Percentiles rank a stretch among this genome's conserved stretches.
These are phyloP conservation scores for Oryzias sinensis DNA, from an alignment of 2,797 vertebrate species.

Conservation along the genomic window DNA sequence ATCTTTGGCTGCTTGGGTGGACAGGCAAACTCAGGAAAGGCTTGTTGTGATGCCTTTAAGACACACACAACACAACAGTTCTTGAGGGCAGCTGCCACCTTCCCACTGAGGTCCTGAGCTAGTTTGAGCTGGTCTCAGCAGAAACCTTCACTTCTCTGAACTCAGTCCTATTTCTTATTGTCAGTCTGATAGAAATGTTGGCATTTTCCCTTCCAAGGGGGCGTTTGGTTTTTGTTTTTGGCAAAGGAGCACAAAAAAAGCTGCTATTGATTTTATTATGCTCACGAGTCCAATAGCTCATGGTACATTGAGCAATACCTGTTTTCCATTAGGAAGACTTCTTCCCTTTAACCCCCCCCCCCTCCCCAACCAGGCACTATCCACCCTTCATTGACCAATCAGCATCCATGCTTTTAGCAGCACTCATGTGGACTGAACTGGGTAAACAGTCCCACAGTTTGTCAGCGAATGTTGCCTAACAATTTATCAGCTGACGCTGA, in stretches of 20 bases:
- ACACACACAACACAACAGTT: slow-evolving; percentile 20
- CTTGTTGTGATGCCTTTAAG: slow-evolving; percentile 36
- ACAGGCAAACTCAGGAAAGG: slow-evolving; percentile 39
- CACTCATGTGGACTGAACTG: slow-evolving; percentile 67
- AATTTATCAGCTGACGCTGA: slow-evolving; percentile 79
- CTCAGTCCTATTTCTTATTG: slow-evolving; percentile 27
- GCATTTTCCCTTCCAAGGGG: neutral
- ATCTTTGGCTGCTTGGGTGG: slow-evolving; percentile 44
- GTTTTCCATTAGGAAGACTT: slow-evolving; percentile 68
- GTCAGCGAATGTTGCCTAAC: slow-evolving; percentile 78
- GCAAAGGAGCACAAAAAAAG: slow-evolving; percentile 20
- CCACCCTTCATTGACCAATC: slow-evolving; percentile 78
- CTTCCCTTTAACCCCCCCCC: slow-evolving; percentile 15
- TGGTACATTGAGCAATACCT: slow-evolving; percentile 73
- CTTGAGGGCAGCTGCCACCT: slow-evolving; percentile 66
- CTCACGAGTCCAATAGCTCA: slow-evolving; percentile 54
- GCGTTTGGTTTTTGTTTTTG: slow-evolving; percentile 10
- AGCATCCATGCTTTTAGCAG: slow-evolving; percentile 79
- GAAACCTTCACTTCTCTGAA: slow-evolving; percentile 26
- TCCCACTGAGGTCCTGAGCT: slow-evolving; percentile 65
- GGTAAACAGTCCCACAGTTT: slow-evolving; percentile 83
- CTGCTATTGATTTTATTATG: slow-evolving; percentile 56
- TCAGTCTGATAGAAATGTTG: slow-evolving; percentile 19
- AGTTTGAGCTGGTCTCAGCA: slow-evolving; percentile 62
- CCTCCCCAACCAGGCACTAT: slow-evolving; percentile 13